These are phyloP conservation scores for Halocaridina rubra DNA, from an alignment of 2,888 invertebrate genomes.

Conservation along the genomic window DNA sequence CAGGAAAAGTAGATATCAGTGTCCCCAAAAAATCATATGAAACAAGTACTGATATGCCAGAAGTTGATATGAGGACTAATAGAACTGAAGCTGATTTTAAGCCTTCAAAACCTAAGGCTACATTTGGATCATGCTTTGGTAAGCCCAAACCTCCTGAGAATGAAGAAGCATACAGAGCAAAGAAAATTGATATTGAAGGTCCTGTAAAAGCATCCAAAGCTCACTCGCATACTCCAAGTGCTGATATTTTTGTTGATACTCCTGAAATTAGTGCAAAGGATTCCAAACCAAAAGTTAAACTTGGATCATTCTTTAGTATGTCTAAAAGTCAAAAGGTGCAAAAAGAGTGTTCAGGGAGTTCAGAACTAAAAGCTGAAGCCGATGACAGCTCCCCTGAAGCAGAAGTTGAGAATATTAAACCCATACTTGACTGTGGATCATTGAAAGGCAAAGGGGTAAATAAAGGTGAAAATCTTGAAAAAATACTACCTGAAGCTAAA, in stretches of 20 bases:
- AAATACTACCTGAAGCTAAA: not conserved
- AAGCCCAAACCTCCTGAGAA: constrained; percentile 17
- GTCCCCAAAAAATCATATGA: constrained; percentile 13
- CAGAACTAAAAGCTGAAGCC: not conserved
- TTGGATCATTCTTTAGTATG: not conserved
- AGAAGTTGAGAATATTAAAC: not conserved
- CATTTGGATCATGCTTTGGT: constrained; percentile 31
- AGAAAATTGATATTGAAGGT: constrained; percentile 1
- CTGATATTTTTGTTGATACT: constrained; percentile 2
- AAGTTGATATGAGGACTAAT: not conserved
- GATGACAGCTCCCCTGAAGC: not conserved
- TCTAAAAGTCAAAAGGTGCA: not conserved
- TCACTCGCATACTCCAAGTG: not conserved
- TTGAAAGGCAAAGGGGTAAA: too few relatives aligned
- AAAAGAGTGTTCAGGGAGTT: not conserved
- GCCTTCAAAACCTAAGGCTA: not conserved
- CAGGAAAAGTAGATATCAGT: constrained; percentile 18
- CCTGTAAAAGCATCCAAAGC: constrained; percentile 5
- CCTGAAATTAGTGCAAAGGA: not conserved
- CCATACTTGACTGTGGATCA: too few relatives aligned
- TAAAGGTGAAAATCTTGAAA: too few relatives aligned
- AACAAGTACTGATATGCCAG: constrained; percentile 4
- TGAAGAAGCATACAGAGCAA: constrained; percentile 26
- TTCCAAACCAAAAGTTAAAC: not conserved
- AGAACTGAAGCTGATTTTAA: constrained; percentile 16